Base-by-base conservation (phyloP, 2,113 vertebrate species). In the Todiramphus saurophagus region DNA sequence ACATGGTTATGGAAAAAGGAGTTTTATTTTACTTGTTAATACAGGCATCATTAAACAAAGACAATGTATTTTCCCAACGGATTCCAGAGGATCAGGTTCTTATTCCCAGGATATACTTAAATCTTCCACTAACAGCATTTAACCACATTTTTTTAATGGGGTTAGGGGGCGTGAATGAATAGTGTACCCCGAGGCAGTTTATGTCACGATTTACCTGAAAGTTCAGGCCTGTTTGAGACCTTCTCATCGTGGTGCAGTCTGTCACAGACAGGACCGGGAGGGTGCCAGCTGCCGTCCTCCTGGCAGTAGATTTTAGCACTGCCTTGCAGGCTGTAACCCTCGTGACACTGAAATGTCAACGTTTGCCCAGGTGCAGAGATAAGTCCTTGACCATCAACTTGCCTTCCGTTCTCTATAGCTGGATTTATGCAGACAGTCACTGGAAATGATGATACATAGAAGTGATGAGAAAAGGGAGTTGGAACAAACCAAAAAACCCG, bases 221-320 rank as follows among this genome's bases (percentile, higher is more conserved):
- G 15, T 16, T 25, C 9, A 14, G 27, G 23, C 1, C 39, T 79
- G 14, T 5, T 18, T 4, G 13, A 33, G 44, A 68, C 1, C 35
- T 2, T 2, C 2, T 60, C 66, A 20, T 4, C 0, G 1, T 1
- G 44, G 64, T 35, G 5, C 2, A 33, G 11, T 3, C n/a, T 84
- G 1, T 7, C 1, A 15, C 96, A 97, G 62, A 7, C 0, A 0
- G 96, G 96, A 2, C 5, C 50, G 7, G 96, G 35, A 11, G 96
- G 91, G 24, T 89, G 20, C 96, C 96, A 97, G 87, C 74, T 96
- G 66, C 96, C 95, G 3, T 96, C 91, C 77, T 73, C 44, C 89
- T 87, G 94, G 95, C 96, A 97, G 39, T 58, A 43, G 81, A 68
- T 15, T 2, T 28, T 20, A 30, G 93, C 69, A 16, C 87, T 96